A percentile compares a stretch with the other conserved stretches of the same genome.
phyloP scores from a whole-genome alignment of 2,113 vertebrate species.

The Elgaria multicarinata region DNA sequence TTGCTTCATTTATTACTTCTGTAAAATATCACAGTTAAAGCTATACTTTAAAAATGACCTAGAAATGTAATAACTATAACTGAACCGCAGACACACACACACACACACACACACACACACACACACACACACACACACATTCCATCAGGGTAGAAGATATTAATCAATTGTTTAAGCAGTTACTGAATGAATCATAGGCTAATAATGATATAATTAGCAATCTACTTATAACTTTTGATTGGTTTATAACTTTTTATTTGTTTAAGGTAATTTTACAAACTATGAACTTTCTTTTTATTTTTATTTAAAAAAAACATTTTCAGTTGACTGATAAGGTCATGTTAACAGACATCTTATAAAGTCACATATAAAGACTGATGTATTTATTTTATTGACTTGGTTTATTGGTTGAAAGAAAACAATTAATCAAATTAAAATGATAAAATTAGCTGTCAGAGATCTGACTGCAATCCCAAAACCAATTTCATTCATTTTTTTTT shows the following conservation, averaged over 20 bases:
- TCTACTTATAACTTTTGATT: too few relatives aligned
- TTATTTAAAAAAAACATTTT: background rate
- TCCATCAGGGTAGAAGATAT: background rate
- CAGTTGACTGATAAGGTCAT: background rate
- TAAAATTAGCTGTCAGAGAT: background rate
- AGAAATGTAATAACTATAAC: background rate
- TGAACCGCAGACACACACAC: too few relatives aligned
- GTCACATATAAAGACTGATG: background rate
- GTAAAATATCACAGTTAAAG: background rate
- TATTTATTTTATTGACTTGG: background rate
- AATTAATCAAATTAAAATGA: background rate
- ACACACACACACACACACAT: accelerated
- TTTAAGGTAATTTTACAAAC: too few relatives aligned
- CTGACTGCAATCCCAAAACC: background rate
- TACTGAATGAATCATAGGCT: background rate
- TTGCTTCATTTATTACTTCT: background rate
- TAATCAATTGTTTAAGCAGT: background rate
- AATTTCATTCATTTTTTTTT: background rate
- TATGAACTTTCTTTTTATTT: too few relatives aligned
- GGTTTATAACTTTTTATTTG: too few relatives aligned
- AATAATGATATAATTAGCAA: background rate
- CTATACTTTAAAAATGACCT: background rate
- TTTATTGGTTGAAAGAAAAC: background rate
- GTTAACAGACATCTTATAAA: background rate
- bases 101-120: background rate